phyloP scores from a whole-genome alignment of 2,888 invertebrate genomes.

The Polia nebulosa region DNA sequence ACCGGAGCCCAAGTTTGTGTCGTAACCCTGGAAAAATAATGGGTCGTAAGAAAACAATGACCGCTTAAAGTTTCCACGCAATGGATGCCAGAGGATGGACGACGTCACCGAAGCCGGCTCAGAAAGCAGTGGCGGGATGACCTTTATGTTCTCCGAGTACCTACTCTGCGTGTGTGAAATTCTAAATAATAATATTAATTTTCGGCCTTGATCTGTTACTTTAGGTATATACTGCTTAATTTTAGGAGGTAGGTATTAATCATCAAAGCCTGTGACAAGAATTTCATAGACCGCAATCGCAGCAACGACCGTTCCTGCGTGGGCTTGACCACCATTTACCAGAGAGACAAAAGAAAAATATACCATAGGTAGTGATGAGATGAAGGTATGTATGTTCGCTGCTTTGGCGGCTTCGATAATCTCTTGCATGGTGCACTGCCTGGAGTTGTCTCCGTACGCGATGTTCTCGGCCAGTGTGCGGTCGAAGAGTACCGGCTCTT shows the following conservation, averaged over 20 bases:
- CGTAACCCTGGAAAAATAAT: slow-evolving; percentile 90
- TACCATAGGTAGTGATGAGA: slow-evolving; percentile 93
- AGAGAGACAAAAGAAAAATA: neutral
- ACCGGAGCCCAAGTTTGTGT: slow-evolving; percentile 93
- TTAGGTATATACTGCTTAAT: neutral
- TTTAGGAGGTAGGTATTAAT: slow-evolving; percentile 2
- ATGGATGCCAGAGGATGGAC: too few species aligned
- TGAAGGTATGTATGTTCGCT: slow-evolving; percentile 96
- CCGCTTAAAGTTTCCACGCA: too few species aligned
- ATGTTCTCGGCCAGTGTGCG: slow-evolving; percentile 96
- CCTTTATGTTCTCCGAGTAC: neutral
- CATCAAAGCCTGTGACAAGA: too few species aligned
- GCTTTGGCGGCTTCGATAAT: slow-evolving; percentile 94
- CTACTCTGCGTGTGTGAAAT: neutral
- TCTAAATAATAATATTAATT: neutral
- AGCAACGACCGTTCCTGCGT: neutral
- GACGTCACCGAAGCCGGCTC: too few species aligned
- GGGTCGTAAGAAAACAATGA: too few species aligned
- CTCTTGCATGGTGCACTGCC: slow-evolving; percentile 93
- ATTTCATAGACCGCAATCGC: neutral
- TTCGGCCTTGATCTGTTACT: neutral
- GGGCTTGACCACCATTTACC: too few species aligned
- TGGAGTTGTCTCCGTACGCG: slow-evolving; percentile 95
- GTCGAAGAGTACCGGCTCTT: slow-evolving; percentile 96
- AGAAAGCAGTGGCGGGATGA: too few species aligned